phyloP scores from a whole-genome alignment of 2,888 invertebrate species.

The Dorcus hopei region DNA sequence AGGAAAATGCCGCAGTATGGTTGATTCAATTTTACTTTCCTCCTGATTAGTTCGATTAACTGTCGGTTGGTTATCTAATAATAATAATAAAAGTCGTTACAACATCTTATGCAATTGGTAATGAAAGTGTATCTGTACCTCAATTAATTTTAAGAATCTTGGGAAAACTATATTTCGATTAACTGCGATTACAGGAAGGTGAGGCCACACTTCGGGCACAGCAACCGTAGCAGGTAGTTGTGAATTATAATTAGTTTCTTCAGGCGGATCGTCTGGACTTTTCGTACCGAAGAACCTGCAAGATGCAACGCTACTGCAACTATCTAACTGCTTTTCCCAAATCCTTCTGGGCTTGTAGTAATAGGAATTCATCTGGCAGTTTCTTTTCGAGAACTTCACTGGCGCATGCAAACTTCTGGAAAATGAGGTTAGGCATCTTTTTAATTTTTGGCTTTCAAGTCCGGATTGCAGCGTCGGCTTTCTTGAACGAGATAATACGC shows the following conservation, averaged over 20 bases:
- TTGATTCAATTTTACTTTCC: slow-evolving; percentile 93
- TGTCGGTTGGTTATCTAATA: slow-evolving; percentile 78
- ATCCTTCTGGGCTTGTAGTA: not conserved
- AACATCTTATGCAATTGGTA: not conserved
- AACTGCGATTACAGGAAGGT: slow-evolving; percentile 92
- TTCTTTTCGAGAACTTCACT: not conserved
- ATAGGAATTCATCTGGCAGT: not conserved
- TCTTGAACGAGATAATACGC: slow-evolving; percentile 6
- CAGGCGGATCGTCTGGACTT: slow-evolving; percentile 29
- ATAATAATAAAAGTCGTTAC: slow-evolving; percentile 3
- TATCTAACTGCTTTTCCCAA: not conserved
- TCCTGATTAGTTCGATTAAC: slow-evolving; percentile 82
- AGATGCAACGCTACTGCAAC: slow-evolving; percentile 1
- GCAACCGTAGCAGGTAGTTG: slow-evolving; percentile 83
- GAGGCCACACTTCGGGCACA: slow-evolving; percentile 95
- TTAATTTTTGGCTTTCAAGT: slow-evolving; percentile 1
- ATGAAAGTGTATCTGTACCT: slow-evolving; percentile 55
- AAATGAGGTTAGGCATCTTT: slow-evolving; percentile 21
- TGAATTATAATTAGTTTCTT: slow-evolving; percentile 50
- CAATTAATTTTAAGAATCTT: slow-evolving; percentile 94
- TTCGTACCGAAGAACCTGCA: slow-evolving; percentile 12
- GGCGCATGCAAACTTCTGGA: slow-evolving; percentile 19
- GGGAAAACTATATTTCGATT: slow-evolving; percentile 96
- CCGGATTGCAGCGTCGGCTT: not conserved
- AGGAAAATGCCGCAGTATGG: slow-evolving; percentile 97